These are phyloP conservation scores for Carpatolechia fugitivella DNA, from an alignment of 2,888 invertebrate species.

Conservation along the genomic window DNA sequence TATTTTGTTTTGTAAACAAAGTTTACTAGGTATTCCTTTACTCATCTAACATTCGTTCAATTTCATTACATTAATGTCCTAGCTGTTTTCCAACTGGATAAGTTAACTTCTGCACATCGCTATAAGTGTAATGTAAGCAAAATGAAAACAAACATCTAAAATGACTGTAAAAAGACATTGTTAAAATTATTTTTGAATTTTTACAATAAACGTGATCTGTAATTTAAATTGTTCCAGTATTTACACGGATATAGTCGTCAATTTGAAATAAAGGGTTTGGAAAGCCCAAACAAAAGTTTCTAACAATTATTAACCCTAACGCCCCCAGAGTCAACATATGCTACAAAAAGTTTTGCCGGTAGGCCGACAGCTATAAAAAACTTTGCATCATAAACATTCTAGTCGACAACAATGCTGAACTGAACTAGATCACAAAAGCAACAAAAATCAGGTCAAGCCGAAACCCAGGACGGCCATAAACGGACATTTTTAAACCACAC, in stretches of 20 bases:
- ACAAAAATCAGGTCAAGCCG: conserved; percentile 10
- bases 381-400: background rate
- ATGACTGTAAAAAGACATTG: no score
- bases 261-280: background rate
- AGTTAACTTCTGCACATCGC: no score
- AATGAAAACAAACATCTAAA: no score
- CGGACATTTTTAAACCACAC: conserved; percentile 17
- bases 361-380: background rate
- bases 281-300: background rate
- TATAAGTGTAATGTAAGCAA: no score
- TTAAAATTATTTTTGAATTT: no score
- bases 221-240: no score
- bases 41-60: no score
- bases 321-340: background rate
- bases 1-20: no score
- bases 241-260: background rate
- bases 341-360: background rate
- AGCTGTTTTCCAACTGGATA: no score
- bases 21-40: no score
- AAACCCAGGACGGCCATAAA: conserved; percentile 20
- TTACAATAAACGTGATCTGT: no score
- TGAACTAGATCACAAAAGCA: background rate
- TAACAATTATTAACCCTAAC: background rate
- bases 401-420: background rate
- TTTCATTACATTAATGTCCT: no score